Evolutionary conservation across 2,888 invertebrate species (phyloP).

Genomic region (Apamea anceps): DNA sequence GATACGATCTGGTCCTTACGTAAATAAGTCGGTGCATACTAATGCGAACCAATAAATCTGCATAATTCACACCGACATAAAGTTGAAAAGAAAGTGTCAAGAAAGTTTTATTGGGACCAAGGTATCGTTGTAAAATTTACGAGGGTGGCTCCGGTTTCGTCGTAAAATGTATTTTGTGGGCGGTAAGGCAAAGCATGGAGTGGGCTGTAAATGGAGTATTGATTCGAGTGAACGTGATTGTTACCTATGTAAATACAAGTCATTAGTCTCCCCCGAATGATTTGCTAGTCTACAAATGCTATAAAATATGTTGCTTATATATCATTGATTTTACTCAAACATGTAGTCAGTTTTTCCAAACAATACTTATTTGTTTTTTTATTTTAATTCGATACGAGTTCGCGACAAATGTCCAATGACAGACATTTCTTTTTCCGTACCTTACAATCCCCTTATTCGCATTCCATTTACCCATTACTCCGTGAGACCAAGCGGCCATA

Average conservation of each 20-base stretch:
- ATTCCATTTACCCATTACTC: constrained; percentile 42
- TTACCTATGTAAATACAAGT: not conserved
- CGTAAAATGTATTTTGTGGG: constrained; percentile 54
- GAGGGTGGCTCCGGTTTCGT: constrained; percentile 43
- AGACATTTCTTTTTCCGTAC: not conserved
- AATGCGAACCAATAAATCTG: constrained; percentile 57
- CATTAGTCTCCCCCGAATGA: not conserved
- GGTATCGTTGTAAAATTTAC: constrained; percentile 62
- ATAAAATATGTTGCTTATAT: not conserved
- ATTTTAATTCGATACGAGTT: not conserved
- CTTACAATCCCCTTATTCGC: constrained; percentile 2
- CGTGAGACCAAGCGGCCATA: constrained; percentile 32
- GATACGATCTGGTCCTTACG: constrained; percentile 57
- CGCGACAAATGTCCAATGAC: not conserved
- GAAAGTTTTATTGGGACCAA: constrained; percentile 60
- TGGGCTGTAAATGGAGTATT: constrained; percentile 14
- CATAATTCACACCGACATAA: constrained; percentile 49
- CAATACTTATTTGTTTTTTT: not conserved
- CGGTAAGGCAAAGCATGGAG: constrained; percentile 13
- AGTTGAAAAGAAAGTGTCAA: constrained; percentile 63
- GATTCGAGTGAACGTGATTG: not conserved
- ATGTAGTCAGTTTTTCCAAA: not conserved
- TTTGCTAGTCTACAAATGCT: not conserved
- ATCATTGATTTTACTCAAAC: not conserved
- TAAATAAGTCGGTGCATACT: constrained; percentile 58